Base-by-base conservation (phyloP, 2,888 invertebrate genomes). In the Spodoptera picta region DNA sequence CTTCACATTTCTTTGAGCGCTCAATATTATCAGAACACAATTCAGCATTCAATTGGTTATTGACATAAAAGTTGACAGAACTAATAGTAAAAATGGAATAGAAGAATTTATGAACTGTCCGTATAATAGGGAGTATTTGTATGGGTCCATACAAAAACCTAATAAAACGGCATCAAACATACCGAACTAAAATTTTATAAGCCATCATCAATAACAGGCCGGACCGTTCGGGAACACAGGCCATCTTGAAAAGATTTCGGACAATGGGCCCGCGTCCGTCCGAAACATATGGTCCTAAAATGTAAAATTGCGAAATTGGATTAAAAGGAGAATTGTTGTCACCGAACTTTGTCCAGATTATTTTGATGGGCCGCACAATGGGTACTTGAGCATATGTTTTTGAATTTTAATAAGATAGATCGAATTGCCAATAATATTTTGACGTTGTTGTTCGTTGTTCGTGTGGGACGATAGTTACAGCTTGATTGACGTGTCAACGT, bases 271-370 rank as follows among this genome's bases (percentile, higher is more conserved):
- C 84, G 79, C 83, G 83, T 82, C 79, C 79, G 71, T 78, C 78
- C 85, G 82, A 83, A 87, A 88, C 93, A 92, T 93, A 92, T 92
- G 92, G 81, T 85, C 76, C 77, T 69, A 81, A 82, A 83, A 80
- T 83, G 80, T 83, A 88, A 88, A 89, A 89, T 92, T 85, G 85
- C 87, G 77, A 92, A 92, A 94, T 93, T 93, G 93, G 93, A 94
- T 94, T 94, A 92, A 81, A 83, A 79, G 61, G 61, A 71, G 80
- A 75, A 70, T 79, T 84, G 85, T 87, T 87, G 87, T 87, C 85
- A 80, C 79, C 60, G 73, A 78, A 86, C 84, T 89, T 83, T 85
- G 89, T 85, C 87, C 87, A 83, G 85, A 83, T 89, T 91, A 89
- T 88, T 86, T 88, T 83, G 86, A 86, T 81, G 75, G 74, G 71